A percentile compares a stretch with the other conserved stretches of the same genome.
These are phyloP conservation scores for Xyrauchen texanus DNA, from an alignment of 2,113 vertebrate species.

Conservation along the genomic window DNA sequence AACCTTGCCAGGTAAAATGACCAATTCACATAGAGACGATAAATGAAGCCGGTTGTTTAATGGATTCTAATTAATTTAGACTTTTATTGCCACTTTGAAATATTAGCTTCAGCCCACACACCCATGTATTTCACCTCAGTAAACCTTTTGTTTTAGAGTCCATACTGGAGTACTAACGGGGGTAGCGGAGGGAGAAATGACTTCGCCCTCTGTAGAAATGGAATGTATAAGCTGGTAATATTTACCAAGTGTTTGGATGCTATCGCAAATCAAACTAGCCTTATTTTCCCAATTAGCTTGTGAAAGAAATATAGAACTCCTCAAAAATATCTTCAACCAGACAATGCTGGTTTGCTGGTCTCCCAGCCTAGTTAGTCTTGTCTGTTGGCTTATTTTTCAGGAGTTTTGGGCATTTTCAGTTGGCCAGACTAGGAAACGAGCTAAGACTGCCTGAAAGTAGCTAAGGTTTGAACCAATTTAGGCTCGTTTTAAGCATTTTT, in stretches of 20 bases:
- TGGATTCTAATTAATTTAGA: not conserved
- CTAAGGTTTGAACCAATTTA: too few species aligned
- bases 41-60: conserved; percentile 15
- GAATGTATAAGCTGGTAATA: not conserved
- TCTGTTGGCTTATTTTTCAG: too few species aligned
- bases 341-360: too few species aligned
- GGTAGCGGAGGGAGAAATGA: conserved; percentile 14
- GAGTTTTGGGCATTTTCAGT: too few species aligned
- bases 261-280: not conserved
- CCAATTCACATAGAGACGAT: not conserved
- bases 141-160: conserved; percentile 30
- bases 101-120: conserved; percentile 13
- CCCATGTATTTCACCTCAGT: not conserved
- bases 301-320: not conserved
- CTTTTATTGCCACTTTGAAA: conserved; percentile 2
- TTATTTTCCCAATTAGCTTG: not conserved
- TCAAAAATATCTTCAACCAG: too few species aligned
- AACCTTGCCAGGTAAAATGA: not conserved
- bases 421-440: too few species aligned
- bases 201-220: not conserved
- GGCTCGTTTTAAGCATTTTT: too few species aligned
- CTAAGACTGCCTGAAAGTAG: too few species aligned
- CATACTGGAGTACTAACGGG: too few species aligned
- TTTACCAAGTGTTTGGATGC: too few species aligned
- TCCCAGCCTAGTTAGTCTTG: too few species aligned